Percentiles rank a stretch among this genome's conserved stretches.
Evolutionary conservation across 2,113 vertebrate genomes (phyloP).

Genomic region (Tyrannus savana): DNA sequence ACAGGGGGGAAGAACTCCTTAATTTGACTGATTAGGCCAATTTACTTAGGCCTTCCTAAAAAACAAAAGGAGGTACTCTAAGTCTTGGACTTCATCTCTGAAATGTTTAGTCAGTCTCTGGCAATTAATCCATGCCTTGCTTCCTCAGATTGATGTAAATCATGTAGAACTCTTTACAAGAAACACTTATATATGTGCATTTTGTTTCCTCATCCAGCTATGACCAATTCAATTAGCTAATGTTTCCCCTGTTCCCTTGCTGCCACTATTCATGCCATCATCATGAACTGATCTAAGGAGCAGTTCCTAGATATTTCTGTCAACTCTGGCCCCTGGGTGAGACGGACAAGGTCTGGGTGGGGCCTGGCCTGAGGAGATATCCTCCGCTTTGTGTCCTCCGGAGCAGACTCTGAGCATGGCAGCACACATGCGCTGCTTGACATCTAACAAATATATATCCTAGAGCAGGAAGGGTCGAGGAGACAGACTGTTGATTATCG

Average conservation of each 20-base stretch:
- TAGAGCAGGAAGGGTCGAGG: neutral
- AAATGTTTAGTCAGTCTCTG: conserved; percentile 30
- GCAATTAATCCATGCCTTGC: conserved; percentile 36
- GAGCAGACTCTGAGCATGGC: neutral
- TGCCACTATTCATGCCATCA: rapidly evolving
- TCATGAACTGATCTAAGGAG: neutral
- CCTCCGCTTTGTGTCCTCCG: neutral
- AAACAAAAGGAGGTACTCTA: neutral
- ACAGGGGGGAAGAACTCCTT: conserved; percentile 6
- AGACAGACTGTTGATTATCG: neutral
- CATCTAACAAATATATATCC: neutral
- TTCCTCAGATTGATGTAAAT: conserved; percentile 15
- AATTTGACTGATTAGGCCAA: conserved; percentile 64
- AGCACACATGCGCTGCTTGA: rapidly evolving
- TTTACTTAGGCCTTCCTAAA: conserved; percentile 44
- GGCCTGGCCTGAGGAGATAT: neutral
- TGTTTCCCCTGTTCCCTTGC: neutral
- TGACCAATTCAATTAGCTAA: conserved; percentile 22
- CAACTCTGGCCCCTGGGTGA: neutral
- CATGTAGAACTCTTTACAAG: neutral
- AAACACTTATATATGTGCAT: neutral
- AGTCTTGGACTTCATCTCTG: conserved; percentile 26
- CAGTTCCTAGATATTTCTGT: neutral
- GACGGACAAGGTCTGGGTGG: neutral
- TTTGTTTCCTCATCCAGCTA: conserved; percentile 19